Percentiles rank a stretch among this genome's conserved stretches.
Evolutionary conservation across 2,113 vertebrate species (phyloP).

Genomic region (Trogon surrucura): DNA sequence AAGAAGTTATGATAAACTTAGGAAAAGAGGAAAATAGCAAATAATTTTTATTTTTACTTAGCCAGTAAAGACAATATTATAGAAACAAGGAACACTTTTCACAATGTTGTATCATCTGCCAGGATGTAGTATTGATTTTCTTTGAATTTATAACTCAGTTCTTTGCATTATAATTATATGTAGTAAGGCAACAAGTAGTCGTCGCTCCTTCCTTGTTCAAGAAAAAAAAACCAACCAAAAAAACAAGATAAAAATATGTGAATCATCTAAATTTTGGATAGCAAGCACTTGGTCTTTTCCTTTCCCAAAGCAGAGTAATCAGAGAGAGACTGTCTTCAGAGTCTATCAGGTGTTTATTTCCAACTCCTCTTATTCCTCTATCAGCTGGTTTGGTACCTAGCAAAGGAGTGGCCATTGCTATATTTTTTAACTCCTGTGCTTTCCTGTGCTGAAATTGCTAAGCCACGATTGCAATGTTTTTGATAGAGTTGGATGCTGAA

Average conservation of each 20-base stretch:
- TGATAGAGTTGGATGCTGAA: background rate
- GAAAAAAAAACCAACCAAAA: background rate
- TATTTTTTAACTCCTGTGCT: background rate
- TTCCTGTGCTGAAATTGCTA: background rate
- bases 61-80: background rate
- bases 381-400: background rate
- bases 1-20: background rate
- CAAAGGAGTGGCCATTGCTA: background rate
- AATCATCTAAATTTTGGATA: background rate
- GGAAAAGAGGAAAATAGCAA: background rate
- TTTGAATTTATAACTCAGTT: background rate
- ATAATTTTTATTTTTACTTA: background rate
- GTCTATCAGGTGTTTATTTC: conserved; percentile 41
- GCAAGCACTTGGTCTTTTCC: background rate
- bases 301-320: conserved; percentile 5
- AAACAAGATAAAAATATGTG: background rate
- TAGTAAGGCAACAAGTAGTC: background rate
- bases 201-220: background rate
- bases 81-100: background rate
- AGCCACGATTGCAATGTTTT: background rate
- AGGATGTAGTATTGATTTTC: background rate
- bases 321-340: background rate
- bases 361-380: background rate
- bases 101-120: background rate
- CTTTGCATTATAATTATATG: background rate